These are phyloP conservation scores for Acleris laterana DNA, from an alignment of 2,888 invertebrate species.

Conservation along the genomic window DNA sequence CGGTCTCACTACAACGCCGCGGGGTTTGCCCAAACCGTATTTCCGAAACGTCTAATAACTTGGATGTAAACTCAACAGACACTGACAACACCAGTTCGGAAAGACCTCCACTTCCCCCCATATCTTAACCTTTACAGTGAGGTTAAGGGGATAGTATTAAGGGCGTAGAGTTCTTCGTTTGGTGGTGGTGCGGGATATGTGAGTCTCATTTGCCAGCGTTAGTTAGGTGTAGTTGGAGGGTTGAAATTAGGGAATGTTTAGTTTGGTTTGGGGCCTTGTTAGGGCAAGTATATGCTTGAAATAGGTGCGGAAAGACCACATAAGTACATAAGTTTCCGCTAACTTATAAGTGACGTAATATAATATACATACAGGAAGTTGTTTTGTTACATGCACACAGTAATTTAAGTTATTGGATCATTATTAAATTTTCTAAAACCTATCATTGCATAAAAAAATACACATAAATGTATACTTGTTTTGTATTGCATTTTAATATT, in stretches of 20 bases:
- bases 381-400: too few species aligned
- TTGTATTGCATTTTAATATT: too few species aligned
- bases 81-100: conserved; percentile 62
- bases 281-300: not conserved
- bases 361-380: too few species aligned
- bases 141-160: conserved; percentile 43
- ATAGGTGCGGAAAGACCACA: too few species aligned
- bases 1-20: conserved; percentile 57
- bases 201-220: conserved; percentile 72
- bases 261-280: conserved; percentile 48
- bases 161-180: conserved; percentile 53
- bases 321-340: too few species aligned
- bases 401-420: too few species aligned
- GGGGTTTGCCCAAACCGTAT: conserved; percentile 76
- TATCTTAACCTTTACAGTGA: conserved; percentile 44
- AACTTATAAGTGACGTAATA: too few species aligned
- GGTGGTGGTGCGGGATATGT: conserved; percentile 57
- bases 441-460: too few species aligned
- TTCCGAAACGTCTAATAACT: conserved; percentile 84
- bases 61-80: conserved; percentile 79
- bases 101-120: conserved; percentile 51
- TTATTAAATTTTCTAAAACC: too few species aligned
- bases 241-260: conserved; percentile 74
- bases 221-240: conserved; percentile 68
- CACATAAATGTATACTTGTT: too few species aligned